These are phyloP conservation scores for Zosterops pallidus DNA, from an alignment of 2,113 vertebrate species.

Conservation along the genomic window DNA sequence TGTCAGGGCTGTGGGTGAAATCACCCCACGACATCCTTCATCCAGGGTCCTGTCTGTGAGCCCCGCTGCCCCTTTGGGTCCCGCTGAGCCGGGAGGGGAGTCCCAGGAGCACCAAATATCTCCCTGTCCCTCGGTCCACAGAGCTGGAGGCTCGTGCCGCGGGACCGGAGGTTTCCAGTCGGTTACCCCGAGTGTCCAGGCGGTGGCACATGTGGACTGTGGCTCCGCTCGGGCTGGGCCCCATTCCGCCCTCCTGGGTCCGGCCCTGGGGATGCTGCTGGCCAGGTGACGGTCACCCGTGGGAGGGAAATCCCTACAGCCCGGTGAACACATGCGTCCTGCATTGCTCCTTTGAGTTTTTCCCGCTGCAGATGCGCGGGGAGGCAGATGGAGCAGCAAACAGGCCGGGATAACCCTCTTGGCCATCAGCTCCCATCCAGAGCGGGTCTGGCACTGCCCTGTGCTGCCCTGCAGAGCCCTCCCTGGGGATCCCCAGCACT, in stretches of 20 bases:
- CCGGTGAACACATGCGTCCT: fast-evolving
- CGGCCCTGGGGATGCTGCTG: neutral
- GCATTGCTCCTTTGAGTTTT: neutral
- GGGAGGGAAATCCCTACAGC: neutral
- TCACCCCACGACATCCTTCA: fast-evolving
- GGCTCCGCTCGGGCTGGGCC: neutral
- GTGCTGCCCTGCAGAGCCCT: neutral
- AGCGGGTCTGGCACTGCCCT: neutral
- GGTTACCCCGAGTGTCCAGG: constrained; percentile 21
- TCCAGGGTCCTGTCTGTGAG: neutral
- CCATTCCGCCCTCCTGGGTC: neutral
- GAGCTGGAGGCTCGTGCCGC: neutral
- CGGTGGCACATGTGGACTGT: constrained; percentile 51
- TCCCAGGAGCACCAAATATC: neutral
- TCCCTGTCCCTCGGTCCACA: neutral
- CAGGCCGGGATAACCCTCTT: fast-evolving
- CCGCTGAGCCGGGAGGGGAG: fast-evolving
- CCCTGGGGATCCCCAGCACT: fast-evolving
- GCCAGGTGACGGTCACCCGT: fast-evolving
- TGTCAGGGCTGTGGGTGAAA: neutral
- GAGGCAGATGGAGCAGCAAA: neutral
- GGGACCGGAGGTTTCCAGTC: neutral
- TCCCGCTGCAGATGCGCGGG: fast-evolving
- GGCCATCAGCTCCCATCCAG: neutral
- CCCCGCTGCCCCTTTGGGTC: neutral